Base-by-base conservation (phyloP, 2,888 invertebrate species). In the Linyphia triangularis region DNA sequence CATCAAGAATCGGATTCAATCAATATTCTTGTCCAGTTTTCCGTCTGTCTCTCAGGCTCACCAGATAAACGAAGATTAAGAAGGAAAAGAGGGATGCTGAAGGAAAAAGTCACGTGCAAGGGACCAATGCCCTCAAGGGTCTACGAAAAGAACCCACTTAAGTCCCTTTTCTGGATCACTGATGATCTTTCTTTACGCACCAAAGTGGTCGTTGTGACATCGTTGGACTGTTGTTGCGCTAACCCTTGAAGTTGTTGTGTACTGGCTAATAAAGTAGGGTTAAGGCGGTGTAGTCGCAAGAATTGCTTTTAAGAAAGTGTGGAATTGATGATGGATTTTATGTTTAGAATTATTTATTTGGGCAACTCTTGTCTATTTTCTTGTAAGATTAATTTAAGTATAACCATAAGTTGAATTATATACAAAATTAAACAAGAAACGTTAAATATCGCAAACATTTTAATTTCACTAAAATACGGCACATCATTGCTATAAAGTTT, bases 31-130 rank as follows among this genome's bases (percentile, higher is more conserved):
- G 3, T 51, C 16, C 43, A 40, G 51, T 33, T 72, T 37, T 65
- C 43, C 19, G 65, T 22, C 51, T 65, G 26, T 79, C 40, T 67
- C 67, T 4, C 10, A 77, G 28, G 63, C n/a, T 63, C 28, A 19
- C 7, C 51, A 79, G 78, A 51, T 79, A 79, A 79, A 79, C 78
- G 78, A 79, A 79, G 78, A 79, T 67, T 79, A 79, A 79, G 67
- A 2, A 13, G 30, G 30, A 16, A 28, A 30, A 19, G 61, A 51
- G 19, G 19, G 51, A 43, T 16, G 16, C 2, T 24, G 24, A 22
- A n/a, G 43, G 28, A 43, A 67, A 51, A 51, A 30, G 51, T 67
- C 78, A 79, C 78, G 78, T 79, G 26, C 30, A n/a, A 37, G 78
- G 13, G 30, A 43, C 26, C 51, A 67, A 61, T 22, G 43, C 67